phyloP scores from a whole-genome alignment of 2,888 invertebrate species.

The Cybosia mesomella region DNA sequence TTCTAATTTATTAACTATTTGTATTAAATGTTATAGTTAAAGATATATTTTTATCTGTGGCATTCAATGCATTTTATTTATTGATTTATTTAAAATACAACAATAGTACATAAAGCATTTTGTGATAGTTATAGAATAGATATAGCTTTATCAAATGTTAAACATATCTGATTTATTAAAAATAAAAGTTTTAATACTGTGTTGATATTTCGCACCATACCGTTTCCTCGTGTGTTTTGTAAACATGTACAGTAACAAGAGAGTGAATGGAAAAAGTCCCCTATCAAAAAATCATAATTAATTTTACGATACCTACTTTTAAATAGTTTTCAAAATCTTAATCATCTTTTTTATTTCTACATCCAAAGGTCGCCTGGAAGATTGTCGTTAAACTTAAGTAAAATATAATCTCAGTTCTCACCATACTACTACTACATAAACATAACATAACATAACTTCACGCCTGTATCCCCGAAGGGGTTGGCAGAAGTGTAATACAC shows the following conservation, averaged over 20 bases:
- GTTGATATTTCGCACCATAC: conserved; percentile 19
- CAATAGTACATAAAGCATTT: conserved; percentile 56
- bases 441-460: too few species aligned
- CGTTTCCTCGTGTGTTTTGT: conserved; percentile 24
- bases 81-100: conserved; percentile 32
- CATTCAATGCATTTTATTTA: conserved; percentile 65
- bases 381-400: too few species aligned
- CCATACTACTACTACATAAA: too few species aligned
- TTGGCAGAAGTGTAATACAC: too few species aligned
- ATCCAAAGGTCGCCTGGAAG: too few species aligned
- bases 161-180: conserved; percentile 53
- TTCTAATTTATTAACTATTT: conserved; percentile 3
- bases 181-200: conserved; percentile 40
- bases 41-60: conserved; percentile 33
- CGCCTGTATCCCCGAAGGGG: too few species aligned
- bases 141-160: conserved; percentile 48
- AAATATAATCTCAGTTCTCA: too few species aligned
- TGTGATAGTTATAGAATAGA: conserved; percentile 62
- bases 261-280: conserved; percentile 14
- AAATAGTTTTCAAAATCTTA: too few species aligned
- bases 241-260: conserved; percentile 27
- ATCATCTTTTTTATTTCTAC: too few species aligned
- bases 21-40: conserved; percentile 30
- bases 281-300: conserved; percentile 28
- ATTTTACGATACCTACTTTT: too few species aligned